Evolutionary conservation across 1,140 invertebrate species (phyloP).

Genomic region (Philotrypesis tridentata): DNA sequence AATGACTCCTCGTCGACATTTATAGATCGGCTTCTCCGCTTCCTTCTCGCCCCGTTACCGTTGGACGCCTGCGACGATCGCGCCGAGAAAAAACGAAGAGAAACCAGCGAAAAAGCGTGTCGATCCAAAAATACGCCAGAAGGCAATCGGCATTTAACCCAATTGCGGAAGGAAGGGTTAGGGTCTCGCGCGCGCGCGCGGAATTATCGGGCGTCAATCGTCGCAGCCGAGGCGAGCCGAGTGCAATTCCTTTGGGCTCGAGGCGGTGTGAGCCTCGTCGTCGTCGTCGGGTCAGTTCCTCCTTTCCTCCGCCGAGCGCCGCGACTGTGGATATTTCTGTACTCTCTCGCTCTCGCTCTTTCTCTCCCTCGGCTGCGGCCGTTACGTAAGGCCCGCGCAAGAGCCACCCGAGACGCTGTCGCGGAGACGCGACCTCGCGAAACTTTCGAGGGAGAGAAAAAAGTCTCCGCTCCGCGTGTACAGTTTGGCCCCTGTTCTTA

Average conservation of each 20-base stretch:
- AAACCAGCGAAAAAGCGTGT: too few relatives aligned
- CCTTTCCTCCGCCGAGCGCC: constrained; percentile 19
- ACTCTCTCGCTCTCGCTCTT: too few relatives aligned
- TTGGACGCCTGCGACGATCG: too few relatives aligned
- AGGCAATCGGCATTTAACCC: constrained; percentile 37
- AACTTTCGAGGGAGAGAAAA: constrained; percentile 7
- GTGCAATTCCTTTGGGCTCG: constrained; percentile 20
- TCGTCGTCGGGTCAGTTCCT: constrained; percentile 36
- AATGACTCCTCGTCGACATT: not conserved
- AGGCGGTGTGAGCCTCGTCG: not conserved
- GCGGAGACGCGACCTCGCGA: constrained; percentile 32
- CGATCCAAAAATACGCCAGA: constrained; percentile 37
- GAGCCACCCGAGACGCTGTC: constrained; percentile 33
- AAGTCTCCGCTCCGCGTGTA: too few relatives aligned
- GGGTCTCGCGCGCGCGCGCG: too few relatives aligned
- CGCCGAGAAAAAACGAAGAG: not conserved
- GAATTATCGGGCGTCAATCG: constrained; percentile 28
- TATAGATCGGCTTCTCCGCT: not conserved
- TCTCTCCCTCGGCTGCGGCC: too few relatives aligned
- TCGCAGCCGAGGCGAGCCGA: constrained; percentile 6
- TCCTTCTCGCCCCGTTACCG: too few relatives aligned
- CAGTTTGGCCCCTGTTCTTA: too few relatives aligned
- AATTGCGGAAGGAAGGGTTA: constrained; percentile 38
- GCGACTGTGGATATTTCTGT: constrained; percentile 34
- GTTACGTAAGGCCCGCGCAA: constrained; percentile 59